Percentiles rank a stretch among this genome's conserved stretches.
Evolutionary conservation across 2,113 vertebrate genomes (phyloP).

Genomic region (Anas platyrhynchos): DNA sequence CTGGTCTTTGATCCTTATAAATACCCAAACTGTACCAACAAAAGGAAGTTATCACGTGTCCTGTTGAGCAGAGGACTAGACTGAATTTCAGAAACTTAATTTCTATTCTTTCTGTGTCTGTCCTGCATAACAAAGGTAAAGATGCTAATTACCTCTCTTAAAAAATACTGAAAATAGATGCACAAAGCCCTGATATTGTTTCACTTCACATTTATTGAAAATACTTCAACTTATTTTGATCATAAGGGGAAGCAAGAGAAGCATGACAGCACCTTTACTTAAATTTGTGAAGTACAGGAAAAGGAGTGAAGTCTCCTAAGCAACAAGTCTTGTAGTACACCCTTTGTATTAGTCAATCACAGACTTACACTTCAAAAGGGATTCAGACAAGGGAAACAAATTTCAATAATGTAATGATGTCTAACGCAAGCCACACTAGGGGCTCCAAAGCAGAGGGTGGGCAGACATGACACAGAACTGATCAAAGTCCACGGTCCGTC

Average conservation of each 20-base stretch:
- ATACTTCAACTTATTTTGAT: not conserved
- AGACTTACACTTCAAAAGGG: not conserved
- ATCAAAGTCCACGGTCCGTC: not conserved
- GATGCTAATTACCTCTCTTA: not conserved
- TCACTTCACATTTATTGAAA: not conserved
- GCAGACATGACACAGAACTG: rapidly evolving
- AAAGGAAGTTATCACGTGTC: not conserved
- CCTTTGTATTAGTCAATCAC: not conserved
- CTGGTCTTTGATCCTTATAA: not conserved
- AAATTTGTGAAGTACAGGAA: not conserved
- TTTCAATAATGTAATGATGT: not conserved
- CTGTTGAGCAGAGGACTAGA: not conserved
- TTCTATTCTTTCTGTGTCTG: not conserved
- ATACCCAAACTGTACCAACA: not conserved
- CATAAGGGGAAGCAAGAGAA: not conserved
- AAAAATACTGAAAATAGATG: not conserved
- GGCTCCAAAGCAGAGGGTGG: not conserved
- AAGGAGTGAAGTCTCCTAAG: not conserved
- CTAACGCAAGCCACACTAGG: not conserved
- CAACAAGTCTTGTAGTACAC: not conserved
- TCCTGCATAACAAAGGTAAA: not conserved
- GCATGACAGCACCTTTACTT: not conserved
- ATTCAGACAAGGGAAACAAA: not conserved
- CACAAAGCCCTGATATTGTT: not conserved
- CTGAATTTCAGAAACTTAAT: not conserved